A percentile compares a stretch with the other conserved stretches of the same genome.
Conservation (phyloP, 2,888 invertebrate genomes). For the Cenopis cana region DNA sequence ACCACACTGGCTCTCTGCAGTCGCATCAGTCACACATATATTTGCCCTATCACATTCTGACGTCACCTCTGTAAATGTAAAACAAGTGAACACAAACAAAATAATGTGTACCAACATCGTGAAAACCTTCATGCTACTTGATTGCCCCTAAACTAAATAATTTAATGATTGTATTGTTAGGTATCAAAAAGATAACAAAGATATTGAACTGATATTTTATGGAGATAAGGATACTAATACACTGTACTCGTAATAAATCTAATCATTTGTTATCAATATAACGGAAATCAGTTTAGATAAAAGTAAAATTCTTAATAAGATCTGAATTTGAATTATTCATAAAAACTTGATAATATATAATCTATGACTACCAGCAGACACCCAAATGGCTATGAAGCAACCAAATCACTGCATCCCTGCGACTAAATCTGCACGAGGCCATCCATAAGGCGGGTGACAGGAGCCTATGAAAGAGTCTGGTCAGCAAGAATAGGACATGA, state of each 20-base stretch:
- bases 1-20: slow-evolving; percentile 58
- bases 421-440: no score
- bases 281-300: neutral
- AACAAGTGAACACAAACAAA: slow-evolving; percentile 47
- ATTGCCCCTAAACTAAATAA: slow-evolving; percentile 20
- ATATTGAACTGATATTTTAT: slow-evolving; percentile 33
- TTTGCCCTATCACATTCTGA: slow-evolving; percentile 67
- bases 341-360: no score
- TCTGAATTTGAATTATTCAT: no score
- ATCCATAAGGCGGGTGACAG: no score
- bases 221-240: slow-evolving; percentile 7
- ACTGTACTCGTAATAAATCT: neutral
- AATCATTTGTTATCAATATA: neutral
- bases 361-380: no score
- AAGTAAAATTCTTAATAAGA: neutral
- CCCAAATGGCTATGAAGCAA: no score
- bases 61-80: slow-evolving; percentile 48
- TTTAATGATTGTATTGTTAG: slow-evolving; percentile 9
- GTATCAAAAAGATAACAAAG: slow-evolving; percentile 16
- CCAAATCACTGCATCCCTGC: no score
- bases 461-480: no score
- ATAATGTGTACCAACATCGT: slow-evolving; percentile 17
- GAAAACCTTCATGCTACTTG: neutral
- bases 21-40: slow-evolving; percentile 71
- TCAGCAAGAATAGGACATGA: no score